phyloP scores from a whole-genome alignment of 1,140 invertebrate species.

The Sycophaga agraensis region DNA sequence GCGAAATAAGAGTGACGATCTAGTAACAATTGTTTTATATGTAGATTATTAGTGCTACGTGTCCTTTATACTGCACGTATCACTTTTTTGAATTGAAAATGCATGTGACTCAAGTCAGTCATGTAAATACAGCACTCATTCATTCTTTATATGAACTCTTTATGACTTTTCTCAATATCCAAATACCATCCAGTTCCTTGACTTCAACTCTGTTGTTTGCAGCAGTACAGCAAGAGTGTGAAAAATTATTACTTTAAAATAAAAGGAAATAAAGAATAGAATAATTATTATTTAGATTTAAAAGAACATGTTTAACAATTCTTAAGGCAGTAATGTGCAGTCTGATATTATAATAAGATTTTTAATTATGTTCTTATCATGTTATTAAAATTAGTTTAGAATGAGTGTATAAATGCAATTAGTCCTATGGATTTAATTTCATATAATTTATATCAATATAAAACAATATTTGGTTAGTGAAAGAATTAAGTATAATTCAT shows the following conservation, averaged over 20 bases:
- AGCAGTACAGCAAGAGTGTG: conserved; percentile 50
- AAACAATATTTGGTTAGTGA: too few species aligned
- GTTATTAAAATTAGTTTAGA: too few species aligned
- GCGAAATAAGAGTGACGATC: conserved; percentile 47
- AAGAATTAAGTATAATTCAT: too few species aligned
- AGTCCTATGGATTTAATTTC: too few species aligned
- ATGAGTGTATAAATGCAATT: too few species aligned
- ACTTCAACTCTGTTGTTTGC: conserved; percentile 52
- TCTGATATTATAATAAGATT: too few species aligned
- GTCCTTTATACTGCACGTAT: conserved; percentile 51
- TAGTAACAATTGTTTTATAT: conserved; percentile 27
- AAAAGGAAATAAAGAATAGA: conserved; percentile 37
- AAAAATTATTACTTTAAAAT: conserved; percentile 51
- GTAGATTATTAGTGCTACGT: conserved; percentile 47
- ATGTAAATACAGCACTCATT: conserved; percentile 52
- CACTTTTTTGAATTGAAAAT: conserved; percentile 52
- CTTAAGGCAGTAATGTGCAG: too few species aligned
- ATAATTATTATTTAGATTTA: conserved; percentile 21
- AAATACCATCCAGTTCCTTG: conserved; percentile 48
- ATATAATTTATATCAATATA: too few species aligned
- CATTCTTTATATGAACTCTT: conserved; percentile 41
- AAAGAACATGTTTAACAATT: neutral
- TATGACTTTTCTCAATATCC: conserved; percentile 43
- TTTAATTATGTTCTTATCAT: too few species aligned
- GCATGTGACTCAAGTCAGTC: conserved; percentile 50